Conservation (phyloP, 2,797 vertebrate species). For the Sorex maritimensis region DNA sequence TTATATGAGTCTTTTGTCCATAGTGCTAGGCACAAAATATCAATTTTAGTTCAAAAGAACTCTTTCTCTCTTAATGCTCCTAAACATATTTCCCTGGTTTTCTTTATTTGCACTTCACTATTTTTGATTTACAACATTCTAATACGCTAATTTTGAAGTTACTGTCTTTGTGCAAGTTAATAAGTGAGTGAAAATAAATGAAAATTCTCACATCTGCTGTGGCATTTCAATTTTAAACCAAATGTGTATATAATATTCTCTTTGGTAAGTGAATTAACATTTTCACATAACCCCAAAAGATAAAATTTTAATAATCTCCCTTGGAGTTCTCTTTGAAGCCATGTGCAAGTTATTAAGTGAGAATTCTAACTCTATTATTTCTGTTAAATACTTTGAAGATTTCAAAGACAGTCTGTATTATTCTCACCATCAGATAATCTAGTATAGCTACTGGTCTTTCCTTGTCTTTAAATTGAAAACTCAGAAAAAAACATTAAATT, state of each 20-base stretch:
- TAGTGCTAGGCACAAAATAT: background rate
- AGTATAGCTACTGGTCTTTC: background rate
- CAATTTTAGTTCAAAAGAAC: background rate
- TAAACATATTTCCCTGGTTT: constrained; percentile 25
- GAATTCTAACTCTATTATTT: background rate
- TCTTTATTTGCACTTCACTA: constrained; percentile 43
- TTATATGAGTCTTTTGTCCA: background rate
- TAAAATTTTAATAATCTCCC: constrained; percentile 80
- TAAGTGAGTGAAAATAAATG: constrained; percentile 55
- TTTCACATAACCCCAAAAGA: constrained; percentile 73
- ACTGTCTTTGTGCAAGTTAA: constrained; percentile 66
- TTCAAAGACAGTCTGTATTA: background rate
- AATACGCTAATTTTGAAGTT: constrained; percentile 73
- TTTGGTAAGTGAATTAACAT: constrained; percentile 77
- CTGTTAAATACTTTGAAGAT: constrained; percentile 21
- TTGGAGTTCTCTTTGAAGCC: constrained; percentile 71
- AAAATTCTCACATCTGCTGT: constrained; percentile 70
- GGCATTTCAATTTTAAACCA: constrained; percentile 77
- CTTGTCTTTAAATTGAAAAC: background rate
- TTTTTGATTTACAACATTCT: constrained; percentile 47
- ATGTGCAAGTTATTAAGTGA: constrained; percentile 66
- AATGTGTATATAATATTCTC: constrained; percentile 72
- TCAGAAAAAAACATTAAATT: background rate
- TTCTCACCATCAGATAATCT: background rate
- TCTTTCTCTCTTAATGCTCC: background rate